Evolutionary conservation across 2,888 invertebrate species (phyloP), one percentile per base, ranked within the genome.

Genomic region (Perdita meconis): DNA sequence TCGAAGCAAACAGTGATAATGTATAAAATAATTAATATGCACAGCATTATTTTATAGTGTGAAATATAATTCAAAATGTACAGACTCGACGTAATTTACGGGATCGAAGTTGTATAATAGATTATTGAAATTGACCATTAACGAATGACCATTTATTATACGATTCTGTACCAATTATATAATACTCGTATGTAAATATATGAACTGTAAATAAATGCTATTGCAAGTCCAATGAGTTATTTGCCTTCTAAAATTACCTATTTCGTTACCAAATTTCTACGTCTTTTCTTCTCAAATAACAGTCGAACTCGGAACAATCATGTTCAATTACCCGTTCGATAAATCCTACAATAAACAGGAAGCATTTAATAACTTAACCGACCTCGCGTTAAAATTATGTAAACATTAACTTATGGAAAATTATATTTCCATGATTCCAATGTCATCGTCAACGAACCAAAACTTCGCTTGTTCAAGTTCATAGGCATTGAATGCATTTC

Each of bases 201-300:
- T 56, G 38, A 42, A 4, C 34, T 75, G 60, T 75, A 73, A 66
- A 73, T 75, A 73, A 60, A 75, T 40, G 12, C 12, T 24, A 34
- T 66, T 24, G 8, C 22, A 44, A 26, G n/a, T 6, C 12, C n/a
- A 30, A 30, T 30, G 6, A 30, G n/a, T n/a, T n/a, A n/a, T n/a
- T n/a, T n/a, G n/a, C n/a, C n/a, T n/a, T n/a, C n/a, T 38, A 26
- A 5, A 13, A 19, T 8, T 2, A 1, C 16, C 8, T 24, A n/a
- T n/a, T n/a, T n/a, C n/a, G n/a, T n/a, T 13, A 10, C 5, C 51
- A 13, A 26, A 26, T 12, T 16, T 4, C 5, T 5, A 42, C 5
- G 16, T 3, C 42, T n/a, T 42, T 4, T 42, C 42, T n/a, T 30
- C 42, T 4, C n/a, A 16, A 42, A 42, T 5, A 42, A 38, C 24